Evolutionary conservation across 2,797 vertebrate genomes (phyloP).

Genomic region (Holocentrus rufus): DNA sequence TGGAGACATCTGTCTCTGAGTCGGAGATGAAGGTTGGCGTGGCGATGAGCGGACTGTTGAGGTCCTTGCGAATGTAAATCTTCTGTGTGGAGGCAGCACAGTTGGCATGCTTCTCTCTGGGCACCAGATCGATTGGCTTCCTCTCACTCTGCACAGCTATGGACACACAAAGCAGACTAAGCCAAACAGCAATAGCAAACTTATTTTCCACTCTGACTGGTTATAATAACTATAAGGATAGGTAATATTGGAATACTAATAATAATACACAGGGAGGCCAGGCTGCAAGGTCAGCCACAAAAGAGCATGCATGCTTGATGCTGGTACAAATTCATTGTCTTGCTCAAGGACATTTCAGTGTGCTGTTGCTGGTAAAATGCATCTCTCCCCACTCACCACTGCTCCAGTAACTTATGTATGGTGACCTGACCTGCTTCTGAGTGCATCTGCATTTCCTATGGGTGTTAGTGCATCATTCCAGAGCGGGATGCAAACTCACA

Average conservation of each 20-base stretch:
- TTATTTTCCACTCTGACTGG: not conserved
- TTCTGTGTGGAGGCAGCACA: constrained; percentile 98
- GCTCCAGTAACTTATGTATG: not conserved
- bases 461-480: not conserved
- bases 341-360: not conserved
- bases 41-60: constrained; percentile 95
- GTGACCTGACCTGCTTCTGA: not conserved
- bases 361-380: not conserved
- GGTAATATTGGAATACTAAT: too few relatives aligned
- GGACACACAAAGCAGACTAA: constrained; percentile 25
- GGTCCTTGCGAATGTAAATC: constrained; percentile 98
- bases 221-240: too few relatives aligned
- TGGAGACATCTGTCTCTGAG: constrained; percentile 91
- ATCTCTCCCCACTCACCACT: too few relatives aligned
- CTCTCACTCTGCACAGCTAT: constrained; percentile 98
- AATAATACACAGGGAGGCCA: not conserved
- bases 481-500: constrained; percentile 85
- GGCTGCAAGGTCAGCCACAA: too few relatives aligned
- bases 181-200: not conserved
- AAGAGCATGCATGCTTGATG: not conserved
- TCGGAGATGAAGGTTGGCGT: constrained; percentile 97
- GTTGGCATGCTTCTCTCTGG: constrained; percentile 95
- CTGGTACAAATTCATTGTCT: not conserved
- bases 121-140: constrained; percentile 93
- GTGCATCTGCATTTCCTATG: constrained; percentile 4